phyloP scores from a whole-genome alignment of 2,888 invertebrate genomes.

The Temnothorax ravouxi region DNA sequence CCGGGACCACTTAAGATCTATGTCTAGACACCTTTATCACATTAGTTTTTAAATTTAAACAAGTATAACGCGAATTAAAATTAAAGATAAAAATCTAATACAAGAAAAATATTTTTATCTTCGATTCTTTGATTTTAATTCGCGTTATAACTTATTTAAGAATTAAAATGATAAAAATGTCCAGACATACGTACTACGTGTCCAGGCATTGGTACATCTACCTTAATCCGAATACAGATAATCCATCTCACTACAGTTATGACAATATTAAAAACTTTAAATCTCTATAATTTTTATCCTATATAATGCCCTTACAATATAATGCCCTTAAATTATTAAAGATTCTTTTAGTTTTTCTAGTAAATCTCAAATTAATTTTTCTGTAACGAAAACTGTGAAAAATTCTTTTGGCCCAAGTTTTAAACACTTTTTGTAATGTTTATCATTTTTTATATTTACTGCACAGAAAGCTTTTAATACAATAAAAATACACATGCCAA shows the following conservation, averaged over 20 bases:
- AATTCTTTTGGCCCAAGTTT: not conserved
- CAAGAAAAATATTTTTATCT: too few relatives aligned
- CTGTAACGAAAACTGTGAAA: not conserved
- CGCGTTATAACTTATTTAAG: too few relatives aligned
- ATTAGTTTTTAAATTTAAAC: too few relatives aligned
- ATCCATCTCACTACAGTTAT: not conserved
- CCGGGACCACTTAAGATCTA: too few relatives aligned
- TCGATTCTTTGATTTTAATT: too few relatives aligned
- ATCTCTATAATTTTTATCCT: slow-evolving; percentile 6
- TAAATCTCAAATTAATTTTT: not conserved
- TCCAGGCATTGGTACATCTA: too few relatives aligned
- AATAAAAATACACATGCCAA: not conserved
- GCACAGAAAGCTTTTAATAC: not conserved
- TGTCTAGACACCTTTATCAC: too few relatives aligned
- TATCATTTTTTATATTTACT: not conserved
- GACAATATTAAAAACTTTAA: slow-evolving; percentile 10
- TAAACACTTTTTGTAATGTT: not conserved
- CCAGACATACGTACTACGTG: too few relatives aligned
- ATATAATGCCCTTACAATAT: too few relatives aligned
- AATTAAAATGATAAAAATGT: too few relatives aligned
- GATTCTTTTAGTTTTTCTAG: not conserved
- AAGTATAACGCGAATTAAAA: too few relatives aligned
- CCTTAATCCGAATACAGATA: not conserved
- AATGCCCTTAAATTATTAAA: not conserved
- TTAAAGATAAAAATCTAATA: too few relatives aligned